These are phyloP conservation scores for Heliconius ethilla DNA, from an alignment of 2,888 invertebrate species.

Conservation along the genomic window DNA sequence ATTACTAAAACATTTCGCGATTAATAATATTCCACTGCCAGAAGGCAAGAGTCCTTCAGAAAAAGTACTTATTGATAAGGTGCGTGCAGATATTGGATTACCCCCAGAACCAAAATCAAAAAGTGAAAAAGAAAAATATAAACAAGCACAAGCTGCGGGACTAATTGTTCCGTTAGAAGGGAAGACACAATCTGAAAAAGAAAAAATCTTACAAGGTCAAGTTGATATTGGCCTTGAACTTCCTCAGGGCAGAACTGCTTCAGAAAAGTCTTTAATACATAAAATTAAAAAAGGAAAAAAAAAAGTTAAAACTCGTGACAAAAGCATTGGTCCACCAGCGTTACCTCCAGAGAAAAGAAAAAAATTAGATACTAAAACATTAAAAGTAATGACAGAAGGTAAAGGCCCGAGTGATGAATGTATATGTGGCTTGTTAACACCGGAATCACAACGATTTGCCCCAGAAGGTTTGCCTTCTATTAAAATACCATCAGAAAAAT, in stretches of 20 bases:
- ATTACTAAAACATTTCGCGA: slow-evolving; percentile 47
- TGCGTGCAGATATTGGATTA: slow-evolving; percentile 50
- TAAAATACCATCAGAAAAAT: slow-evolving; percentile 36
- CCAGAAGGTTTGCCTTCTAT: slow-evolving; percentile 24
- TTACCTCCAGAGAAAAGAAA: slow-evolving; percentile 43
- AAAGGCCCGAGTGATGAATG: slow-evolving; percentile 56
- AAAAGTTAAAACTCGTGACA: slow-evolving; percentile 13
- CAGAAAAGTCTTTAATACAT: slow-evolving; percentile 48
- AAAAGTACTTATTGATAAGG: slow-evolving; percentile 47
- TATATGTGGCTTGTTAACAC: slow-evolving; percentile 51
- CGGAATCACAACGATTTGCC: slow-evolving; percentile 44
- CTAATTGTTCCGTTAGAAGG: slow-evolving; percentile 52
- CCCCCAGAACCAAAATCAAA: slow-evolving; percentile 48
- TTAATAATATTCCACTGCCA: slow-evolving; percentile 50
- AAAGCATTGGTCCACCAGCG: neutral
- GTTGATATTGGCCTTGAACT: slow-evolving; percentile 48
- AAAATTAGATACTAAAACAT: slow-evolving; percentile 48
- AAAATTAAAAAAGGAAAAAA: slow-evolving; percentile 46
- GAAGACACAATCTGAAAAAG: slow-evolving; percentile 47
- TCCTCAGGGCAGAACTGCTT: slow-evolving; percentile 52
- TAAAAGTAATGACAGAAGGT: slow-evolving; percentile 52
- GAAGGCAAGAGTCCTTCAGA: slow-evolving; percentile 51
- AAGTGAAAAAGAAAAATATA: slow-evolving; percentile 42
- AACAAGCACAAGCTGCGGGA: slow-evolving; percentile 46
- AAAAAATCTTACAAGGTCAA: slow-evolving; percentile 48